Evolutionary conservation across 2,113 vertebrate genomes (phyloP), one percentile per base, ranked within the genome.

Genomic region (Ciconia boyciana): DNA sequence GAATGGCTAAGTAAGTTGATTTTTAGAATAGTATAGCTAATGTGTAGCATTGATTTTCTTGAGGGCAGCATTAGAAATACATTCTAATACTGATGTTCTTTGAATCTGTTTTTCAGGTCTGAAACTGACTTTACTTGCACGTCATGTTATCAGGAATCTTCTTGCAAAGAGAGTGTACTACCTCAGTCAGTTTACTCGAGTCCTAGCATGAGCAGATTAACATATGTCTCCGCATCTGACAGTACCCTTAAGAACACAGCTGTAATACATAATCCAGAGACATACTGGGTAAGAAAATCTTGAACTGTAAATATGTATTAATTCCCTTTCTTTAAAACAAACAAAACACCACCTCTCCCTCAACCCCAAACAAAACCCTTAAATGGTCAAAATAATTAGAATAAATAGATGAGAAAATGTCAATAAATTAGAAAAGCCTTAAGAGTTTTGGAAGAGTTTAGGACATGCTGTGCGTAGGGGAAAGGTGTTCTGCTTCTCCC

Each of bases 141-240:
- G 2, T 72, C 95, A 18, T 29, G 10, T 54, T 82, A 51, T 83
- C 98, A 97, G 87, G 97, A 93, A 44, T 82, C 62, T 52, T 57
- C 92, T 84, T 97, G 74, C 54, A 95, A 92, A 51, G 97, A 98
- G 20, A 69, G 49, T 39, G 79, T 88, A 11, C 97, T 98, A 3
- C 98, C 98, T 72, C 97, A 97, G 54, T 98, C 98, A 14, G 61
- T 48, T 34, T 98, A 97, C 91, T 98, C 98, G 24, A 98, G 97
- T 93, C 98, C 98, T 29, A 98, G 98, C 85, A 95, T 99, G 83
- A 99, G 98, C 97, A 98, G 98, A 49, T 97, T 99, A 83, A 99
- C 99, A 0, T 99, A 99, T 22, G 87, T 99, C 64, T 99, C 99
- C 55, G 96, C 98, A 58, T 97, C 97, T 72, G 99, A 99, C 41